These are phyloP conservation scores for Microtus montanus DNA, from an alignment of 2,113 vertebrate species.

Conservation along the genomic window DNA sequence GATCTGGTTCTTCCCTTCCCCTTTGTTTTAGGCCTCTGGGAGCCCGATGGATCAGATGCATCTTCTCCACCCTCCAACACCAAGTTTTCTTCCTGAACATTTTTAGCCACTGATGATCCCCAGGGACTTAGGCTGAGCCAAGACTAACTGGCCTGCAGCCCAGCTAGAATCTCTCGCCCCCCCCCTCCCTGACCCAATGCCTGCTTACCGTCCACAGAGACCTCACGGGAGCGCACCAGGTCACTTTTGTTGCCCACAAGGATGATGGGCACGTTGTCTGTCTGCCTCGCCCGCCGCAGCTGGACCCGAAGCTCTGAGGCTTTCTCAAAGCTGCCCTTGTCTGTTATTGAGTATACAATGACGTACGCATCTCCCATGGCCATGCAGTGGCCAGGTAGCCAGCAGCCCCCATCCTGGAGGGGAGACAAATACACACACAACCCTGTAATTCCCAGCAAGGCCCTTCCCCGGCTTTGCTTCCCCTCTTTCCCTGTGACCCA, in stretches of 20 bases:
- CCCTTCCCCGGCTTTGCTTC: neutral
- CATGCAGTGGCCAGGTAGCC: constrained; percentile 98
- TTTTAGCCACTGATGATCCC: constrained; percentile 64
- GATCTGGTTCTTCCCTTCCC: neutral
- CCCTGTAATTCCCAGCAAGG: neutral
- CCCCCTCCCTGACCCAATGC: neutral
- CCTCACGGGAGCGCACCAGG: constrained; percentile 96
- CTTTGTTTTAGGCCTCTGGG: neutral
- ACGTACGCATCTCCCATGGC: constrained; percentile 98
- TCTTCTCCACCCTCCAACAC: neutral
- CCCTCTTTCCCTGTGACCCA: constrained; percentile 42
- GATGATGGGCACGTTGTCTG: constrained; percentile 98
- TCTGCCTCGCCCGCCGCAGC: constrained; percentile 94
- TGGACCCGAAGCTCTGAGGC: constrained; percentile 98
- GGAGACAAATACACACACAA: neutral
- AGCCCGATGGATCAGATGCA: neutral
- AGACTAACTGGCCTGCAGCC: constrained; percentile 3
- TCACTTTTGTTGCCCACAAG: constrained; percentile 99
- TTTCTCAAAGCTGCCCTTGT: constrained; percentile 98
- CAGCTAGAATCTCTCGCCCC: neutral
- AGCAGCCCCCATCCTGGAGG: constrained; percentile 92
- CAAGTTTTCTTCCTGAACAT: constrained; percentile 54
- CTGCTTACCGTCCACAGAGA: constrained; percentile 96
- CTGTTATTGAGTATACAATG: constrained; percentile 98
- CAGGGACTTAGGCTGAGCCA: constrained; percentile 53